Evolutionary conservation across 2,113 vertebrate genomes (phyloP).

Genomic region (Elanus axillaris): DNA sequence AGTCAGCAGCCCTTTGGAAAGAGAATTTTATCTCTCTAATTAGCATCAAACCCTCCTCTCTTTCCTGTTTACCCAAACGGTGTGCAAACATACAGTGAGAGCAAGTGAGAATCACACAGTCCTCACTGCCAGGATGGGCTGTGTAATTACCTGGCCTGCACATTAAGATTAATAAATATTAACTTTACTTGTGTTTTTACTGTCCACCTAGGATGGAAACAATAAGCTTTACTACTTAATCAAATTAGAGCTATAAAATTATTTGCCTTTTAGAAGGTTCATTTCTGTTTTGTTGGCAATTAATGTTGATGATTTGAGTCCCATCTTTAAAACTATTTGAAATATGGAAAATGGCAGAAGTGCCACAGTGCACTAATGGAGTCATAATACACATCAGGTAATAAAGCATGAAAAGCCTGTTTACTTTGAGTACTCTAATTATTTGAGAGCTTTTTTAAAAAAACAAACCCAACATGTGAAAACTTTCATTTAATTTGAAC

Average conservation of each 20-base stretch:
- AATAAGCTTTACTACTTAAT: constrained; percentile 72
- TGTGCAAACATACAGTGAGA: neutral
- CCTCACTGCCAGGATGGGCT: neutral
- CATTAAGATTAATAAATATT: constrained; percentile 72
- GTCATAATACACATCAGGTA: constrained; percentile 68
- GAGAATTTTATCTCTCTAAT: constrained; percentile 9
- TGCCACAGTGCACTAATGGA: constrained; percentile 67
- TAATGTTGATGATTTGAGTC: constrained; percentile 68
- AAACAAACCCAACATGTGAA: neutral
- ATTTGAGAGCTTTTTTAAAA: constrained; percentile 72
- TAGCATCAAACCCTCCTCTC: neutral
- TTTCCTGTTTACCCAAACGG: constrained; percentile 17
- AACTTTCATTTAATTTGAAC: constrained; percentile 1
- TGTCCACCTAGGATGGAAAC: constrained; percentile 67
- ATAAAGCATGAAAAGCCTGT: constrained; percentile 74
- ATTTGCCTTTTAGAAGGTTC: constrained; percentile 74
- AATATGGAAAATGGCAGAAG: constrained; percentile 62
- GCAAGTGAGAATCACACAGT: neutral
- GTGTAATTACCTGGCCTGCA: constrained; percentile 14
- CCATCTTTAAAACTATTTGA: constrained; percentile 60
- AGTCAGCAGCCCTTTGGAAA: neutral
- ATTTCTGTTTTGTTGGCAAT: constrained; percentile 75
- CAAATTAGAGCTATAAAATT: constrained; percentile 73
- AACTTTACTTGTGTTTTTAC: constrained; percentile 63
- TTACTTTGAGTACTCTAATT: constrained; percentile 71